Conservation (phyloP, 2,797 vertebrate genomes). For the Percopsis omiscomaycus region DNA sequence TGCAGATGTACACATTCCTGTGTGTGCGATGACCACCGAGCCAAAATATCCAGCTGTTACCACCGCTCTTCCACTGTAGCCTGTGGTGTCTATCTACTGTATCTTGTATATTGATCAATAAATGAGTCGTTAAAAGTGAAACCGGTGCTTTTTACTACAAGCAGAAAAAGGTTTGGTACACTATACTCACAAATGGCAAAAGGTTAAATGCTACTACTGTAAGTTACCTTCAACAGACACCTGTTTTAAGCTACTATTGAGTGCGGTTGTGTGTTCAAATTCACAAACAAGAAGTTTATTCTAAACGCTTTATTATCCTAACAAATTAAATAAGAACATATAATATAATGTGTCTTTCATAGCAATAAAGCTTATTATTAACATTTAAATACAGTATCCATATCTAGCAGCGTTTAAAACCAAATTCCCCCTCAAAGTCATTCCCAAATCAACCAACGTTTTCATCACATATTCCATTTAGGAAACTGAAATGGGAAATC, state of each 20-base stretch:
- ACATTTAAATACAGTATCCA: slow-evolving; percentile 84
- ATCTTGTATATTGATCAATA: slow-evolving; percentile 37
- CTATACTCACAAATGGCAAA: too few relatives aligned
- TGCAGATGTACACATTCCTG: not conserved
- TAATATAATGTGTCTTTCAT: slow-evolving; percentile 78
- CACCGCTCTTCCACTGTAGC: slow-evolving; percentile 29
- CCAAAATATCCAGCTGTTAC: not conserved
- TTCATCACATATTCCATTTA: slow-evolving; percentile 19
- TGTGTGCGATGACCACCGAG: not conserved
- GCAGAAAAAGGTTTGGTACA: too few relatives aligned
- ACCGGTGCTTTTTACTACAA: not conserved
- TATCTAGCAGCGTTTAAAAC: slow-evolving; percentile 59
- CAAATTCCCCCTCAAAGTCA: slow-evolving; percentile 44
- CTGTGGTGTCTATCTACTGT: slow-evolving; percentile 36
- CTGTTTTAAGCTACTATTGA: not conserved
- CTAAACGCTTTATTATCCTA: slow-evolving; percentile 81
- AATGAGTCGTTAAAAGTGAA: slow-evolving; percentile 44
- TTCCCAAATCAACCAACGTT: slow-evolving; percentile 39
- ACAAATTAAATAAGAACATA: slow-evolving; percentile 85
- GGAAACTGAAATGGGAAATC: not conserved
- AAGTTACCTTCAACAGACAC: too few relatives aligned
- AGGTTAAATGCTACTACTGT: too few relatives aligned
- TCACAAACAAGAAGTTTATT: slow-evolving; percentile 46
- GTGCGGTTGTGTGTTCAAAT: not conserved
- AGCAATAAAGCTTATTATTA: slow-evolving; percentile 82